Conservation (phyloP, 2,113 vertebrate species). For the Dolichotis patagonum region DNA sequence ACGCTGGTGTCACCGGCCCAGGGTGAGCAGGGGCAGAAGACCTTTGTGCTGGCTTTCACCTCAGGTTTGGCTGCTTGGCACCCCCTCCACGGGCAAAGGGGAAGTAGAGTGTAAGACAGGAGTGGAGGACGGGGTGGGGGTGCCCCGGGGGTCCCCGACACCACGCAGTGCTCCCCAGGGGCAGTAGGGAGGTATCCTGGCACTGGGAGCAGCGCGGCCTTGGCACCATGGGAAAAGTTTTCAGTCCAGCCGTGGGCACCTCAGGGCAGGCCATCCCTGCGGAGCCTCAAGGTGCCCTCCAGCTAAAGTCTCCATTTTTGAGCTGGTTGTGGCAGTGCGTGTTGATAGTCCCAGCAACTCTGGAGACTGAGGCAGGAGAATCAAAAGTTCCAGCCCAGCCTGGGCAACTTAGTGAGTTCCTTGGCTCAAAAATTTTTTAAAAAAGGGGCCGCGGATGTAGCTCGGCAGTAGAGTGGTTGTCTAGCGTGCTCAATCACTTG, state of each 20-base stretch:
- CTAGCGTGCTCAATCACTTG: neutral
- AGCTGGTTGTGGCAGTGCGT: neutral
- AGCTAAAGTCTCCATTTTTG: neutral
- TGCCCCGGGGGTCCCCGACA: neutral
- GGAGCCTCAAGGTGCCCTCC: neutral
- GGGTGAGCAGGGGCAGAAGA: neutral
- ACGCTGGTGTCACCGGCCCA: rapidly evolving
- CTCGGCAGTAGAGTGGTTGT: neutral
- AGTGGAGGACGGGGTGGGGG: rapidly evolving
- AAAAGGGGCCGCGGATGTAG: neutral
- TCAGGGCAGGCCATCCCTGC: neutral
- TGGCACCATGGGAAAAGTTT: neutral
- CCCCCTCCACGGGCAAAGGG: neutral
- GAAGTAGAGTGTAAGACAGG: neutral
- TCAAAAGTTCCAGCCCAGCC: neutral
- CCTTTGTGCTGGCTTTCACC: rapidly evolving
- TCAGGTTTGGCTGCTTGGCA: rapidly evolving
- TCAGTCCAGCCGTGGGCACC: neutral
- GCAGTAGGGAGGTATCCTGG: neutral
- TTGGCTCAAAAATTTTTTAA: neutral
- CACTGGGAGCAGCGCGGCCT: rapidly evolving
- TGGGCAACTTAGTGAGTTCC: neutral
- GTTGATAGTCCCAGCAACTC: neutral
- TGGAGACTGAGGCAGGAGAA: neutral
- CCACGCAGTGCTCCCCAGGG: rapidly evolving